phyloP scores from a whole-genome alignment of 2,888 invertebrate genomes.

The Eupithecia centaureata region DNA sequence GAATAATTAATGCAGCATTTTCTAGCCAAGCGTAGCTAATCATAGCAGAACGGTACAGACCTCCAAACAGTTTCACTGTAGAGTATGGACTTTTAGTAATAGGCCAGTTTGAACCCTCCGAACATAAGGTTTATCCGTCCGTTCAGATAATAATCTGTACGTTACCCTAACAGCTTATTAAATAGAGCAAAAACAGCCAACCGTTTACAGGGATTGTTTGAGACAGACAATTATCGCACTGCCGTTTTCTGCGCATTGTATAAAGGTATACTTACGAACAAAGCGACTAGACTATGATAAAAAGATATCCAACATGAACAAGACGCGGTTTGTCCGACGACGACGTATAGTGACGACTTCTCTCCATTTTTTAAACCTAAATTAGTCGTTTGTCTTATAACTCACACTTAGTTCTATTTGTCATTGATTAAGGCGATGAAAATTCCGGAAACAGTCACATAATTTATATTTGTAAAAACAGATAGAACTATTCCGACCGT shows the following conservation, averaged over 20 bases:
- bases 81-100: background rate
- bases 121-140: background rate
- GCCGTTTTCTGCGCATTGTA: conserved; percentile 47
- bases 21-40: background rate
- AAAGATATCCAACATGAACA: background rate
- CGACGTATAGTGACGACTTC: background rate
- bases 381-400: background rate
- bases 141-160: background rate
- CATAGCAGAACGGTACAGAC: too few relatives aligned
- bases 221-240: conserved; percentile 50
- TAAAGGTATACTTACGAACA: conserved; percentile 30
- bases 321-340: background rate
- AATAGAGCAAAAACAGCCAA: conserved; percentile 14
- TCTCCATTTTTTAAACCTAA: background rate
- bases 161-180: conserved; percentile 11
- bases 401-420: background rate
- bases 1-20: too few relatives aligned
- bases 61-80: background rate
- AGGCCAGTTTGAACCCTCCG: conserved; percentile 4
- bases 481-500: background rate
- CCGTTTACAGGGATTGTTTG: conserved; percentile 46
- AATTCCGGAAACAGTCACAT: too few relatives aligned
- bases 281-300: background rate
- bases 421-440: too few relatives aligned
- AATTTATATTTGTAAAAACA: background rate